A percentile compares a stretch with the other conserved stretches of the same genome.
Conservation (phyloP, 2,888 invertebrate species). For the Trichogramma evanescens region DNA sequence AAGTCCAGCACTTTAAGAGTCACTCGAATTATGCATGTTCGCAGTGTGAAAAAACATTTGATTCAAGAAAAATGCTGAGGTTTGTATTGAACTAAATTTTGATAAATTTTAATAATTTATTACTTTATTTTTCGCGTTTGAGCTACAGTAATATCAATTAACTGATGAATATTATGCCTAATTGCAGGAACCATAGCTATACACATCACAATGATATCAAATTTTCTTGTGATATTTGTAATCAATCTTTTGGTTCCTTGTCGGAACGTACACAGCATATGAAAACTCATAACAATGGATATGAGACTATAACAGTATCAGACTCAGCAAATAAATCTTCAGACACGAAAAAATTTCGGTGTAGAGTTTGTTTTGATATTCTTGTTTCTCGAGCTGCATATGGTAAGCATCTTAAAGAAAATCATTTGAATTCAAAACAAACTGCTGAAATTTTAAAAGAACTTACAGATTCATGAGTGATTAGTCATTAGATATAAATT, state of each 20-base stretch:
- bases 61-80: constrained; percentile 4
- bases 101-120: neutral
- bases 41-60: constrained; percentile 9
- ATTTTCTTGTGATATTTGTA: constrained; percentile 11
- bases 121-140: neutral
- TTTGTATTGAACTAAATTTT: neutral
- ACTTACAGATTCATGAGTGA: constrained; percentile 7
- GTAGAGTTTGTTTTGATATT: constrained; percentile 19
- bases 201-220: neutral
- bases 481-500: neutral
- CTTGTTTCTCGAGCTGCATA: constrained; percentile 13
- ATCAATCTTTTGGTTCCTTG: constrained; percentile 7
- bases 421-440: constrained; percentile 15
- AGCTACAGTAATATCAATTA: neutral
- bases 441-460: constrained; percentile 11
- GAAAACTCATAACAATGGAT: constrained; percentile 3
- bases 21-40: constrained; percentile 7
- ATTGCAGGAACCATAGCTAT: neutral
- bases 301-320: constrained; percentile 7
- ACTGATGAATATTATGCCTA: neutral
- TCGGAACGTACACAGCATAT: constrained; percentile 15
- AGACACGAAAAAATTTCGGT: constrained; percentile 14
- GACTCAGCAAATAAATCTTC: neutral
- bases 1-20: neutral
- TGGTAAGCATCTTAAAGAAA: constrained; percentile 15